These are phyloP conservation scores for Forbesichthys papilliferus DNA, from an alignment of 2,113 vertebrate species.

Conservation along the genomic window DNA sequence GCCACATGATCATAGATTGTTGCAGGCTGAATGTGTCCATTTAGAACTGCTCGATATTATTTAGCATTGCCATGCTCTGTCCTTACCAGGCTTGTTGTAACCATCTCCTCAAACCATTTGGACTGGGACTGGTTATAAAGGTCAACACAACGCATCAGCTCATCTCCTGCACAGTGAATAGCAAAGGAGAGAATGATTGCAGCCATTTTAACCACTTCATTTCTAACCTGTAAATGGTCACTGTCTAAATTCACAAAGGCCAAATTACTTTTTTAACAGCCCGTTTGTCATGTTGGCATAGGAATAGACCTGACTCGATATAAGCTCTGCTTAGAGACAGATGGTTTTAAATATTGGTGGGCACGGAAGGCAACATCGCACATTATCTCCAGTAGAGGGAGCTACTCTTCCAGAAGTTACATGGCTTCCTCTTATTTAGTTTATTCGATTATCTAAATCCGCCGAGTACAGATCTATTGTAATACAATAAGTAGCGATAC, in stretches of 20 bases:
- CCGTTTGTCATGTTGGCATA: too few species aligned
- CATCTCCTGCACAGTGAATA: slow-evolving; percentile 81
- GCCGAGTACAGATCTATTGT: slow-evolving; percentile 20
- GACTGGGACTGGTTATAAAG: slow-evolving; percentile 98
- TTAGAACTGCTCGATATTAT: not conserved
- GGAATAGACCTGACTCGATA: not conserved
- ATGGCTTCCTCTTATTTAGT: not conserved
- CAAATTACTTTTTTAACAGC: too few species aligned
- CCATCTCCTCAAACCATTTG: slow-evolving; percentile 99
- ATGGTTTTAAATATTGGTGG: too few species aligned
- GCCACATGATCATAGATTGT: not conserved
- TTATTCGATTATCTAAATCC: slow-evolving; percentile 1
- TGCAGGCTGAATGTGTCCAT: not conserved
- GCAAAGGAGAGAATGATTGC: not conserved
- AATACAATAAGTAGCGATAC: slow-evolving; percentile 21
- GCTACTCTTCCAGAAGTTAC: not conserved
- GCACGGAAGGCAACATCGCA: not conserved
- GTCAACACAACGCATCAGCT: slow-evolving; percentile 96
- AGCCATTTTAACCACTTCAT: not conserved
- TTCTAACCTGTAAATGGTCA: too few species aligned
- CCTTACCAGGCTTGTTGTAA: slow-evolving; percentile 93
- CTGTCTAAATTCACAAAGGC: too few species aligned
- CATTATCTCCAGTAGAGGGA: slow-evolving; percentile 36
- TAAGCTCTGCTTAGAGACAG: not conserved
- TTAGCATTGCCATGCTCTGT: not conserved